Evolutionary conservation across 2,113 vertebrate species (phyloP).

Genomic region (Scytalopus superciliaris): DNA sequence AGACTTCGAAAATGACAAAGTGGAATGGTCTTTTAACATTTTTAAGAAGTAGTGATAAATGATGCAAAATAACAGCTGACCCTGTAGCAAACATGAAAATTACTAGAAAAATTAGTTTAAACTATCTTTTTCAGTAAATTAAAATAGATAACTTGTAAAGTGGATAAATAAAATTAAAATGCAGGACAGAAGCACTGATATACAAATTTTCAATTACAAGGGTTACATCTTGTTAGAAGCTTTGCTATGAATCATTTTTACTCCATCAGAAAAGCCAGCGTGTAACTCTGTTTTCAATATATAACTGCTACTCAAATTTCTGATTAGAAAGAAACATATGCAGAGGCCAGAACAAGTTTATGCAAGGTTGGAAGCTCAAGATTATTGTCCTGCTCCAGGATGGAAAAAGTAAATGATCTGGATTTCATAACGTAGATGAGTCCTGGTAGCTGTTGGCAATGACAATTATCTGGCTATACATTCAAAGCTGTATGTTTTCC

Average conservation of each 20-base stretch:
- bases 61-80: neutral
- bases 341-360: neutral
- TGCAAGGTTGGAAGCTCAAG: accelerated
- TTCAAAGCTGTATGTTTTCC: neutral
- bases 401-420: neutral
- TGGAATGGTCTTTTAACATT: neutral
- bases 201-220: neutral
- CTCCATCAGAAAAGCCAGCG: neutral
- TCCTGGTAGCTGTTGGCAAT: neutral
- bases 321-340: neutral
- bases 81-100: neutral
- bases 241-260: neutral
- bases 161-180: neutral
- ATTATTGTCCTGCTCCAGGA: neutral
- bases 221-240: neutral
- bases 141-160: neutral
- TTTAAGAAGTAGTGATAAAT: neutral
- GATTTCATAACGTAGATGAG: neutral
- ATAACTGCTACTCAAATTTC: neutral
- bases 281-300: neutral
- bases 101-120: neutral
- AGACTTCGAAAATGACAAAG: neutral
- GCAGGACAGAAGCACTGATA: neutral
- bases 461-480: neutral
- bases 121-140: neutral